Conservation (phyloP, 1,140 invertebrate genomes). For the Pogonus chalceus region DNA sequence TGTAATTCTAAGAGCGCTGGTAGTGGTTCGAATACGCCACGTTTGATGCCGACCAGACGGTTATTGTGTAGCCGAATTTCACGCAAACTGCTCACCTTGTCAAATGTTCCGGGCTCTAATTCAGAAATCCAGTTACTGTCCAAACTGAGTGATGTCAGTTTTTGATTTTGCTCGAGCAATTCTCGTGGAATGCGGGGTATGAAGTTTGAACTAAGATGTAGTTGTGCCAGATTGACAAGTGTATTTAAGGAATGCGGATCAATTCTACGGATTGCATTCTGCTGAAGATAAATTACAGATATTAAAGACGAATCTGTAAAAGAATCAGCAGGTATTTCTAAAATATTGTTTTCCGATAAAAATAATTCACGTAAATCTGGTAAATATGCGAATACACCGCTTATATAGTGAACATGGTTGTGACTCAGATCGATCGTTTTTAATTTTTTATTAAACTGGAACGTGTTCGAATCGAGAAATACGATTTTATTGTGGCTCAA, state of each 20-base stretch:
- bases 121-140: slow-evolving; percentile 82
- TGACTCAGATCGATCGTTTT: slow-evolving; percentile 76
- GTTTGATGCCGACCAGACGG: slow-evolving; percentile 58
- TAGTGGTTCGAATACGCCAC: slow-evolving; percentile 70
- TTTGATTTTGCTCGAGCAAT: slow-evolving; percentile 61
- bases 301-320: slow-evolving; percentile 68
- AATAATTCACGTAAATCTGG: slow-evolving; percentile 70
- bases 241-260: slow-evolving; percentile 62
- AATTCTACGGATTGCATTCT: slow-evolving; percentile 72
- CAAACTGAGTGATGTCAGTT: slow-evolving; percentile 72
- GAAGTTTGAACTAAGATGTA: slow-evolving; percentile 81
- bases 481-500: slow-evolving; percentile 81
- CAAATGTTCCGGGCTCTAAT: slow-evolving; percentile 69
- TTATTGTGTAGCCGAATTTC: slow-evolving; percentile 85
- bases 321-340: slow-evolving; percentile 70
- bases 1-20: slow-evolving; percentile 73
- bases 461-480: slow-evolving; percentile 56
- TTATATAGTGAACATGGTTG: slow-evolving; percentile 78
- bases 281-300: slow-evolving; percentile 74
- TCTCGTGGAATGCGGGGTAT: slow-evolving; percentile 62
- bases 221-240: slow-evolving; percentile 63
- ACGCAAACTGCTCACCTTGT: slow-evolving; percentile 57
- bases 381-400: slow-evolving; percentile 68
- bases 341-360: slow-evolving; percentile 82
- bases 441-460: slow-evolving; percentile 62